Evolutionary conservation across 64 coral and sea anemone genomes (phyloP), one percentile per base, ranked within the genome.

Genomic region (Montipora foliosa): DNA sequence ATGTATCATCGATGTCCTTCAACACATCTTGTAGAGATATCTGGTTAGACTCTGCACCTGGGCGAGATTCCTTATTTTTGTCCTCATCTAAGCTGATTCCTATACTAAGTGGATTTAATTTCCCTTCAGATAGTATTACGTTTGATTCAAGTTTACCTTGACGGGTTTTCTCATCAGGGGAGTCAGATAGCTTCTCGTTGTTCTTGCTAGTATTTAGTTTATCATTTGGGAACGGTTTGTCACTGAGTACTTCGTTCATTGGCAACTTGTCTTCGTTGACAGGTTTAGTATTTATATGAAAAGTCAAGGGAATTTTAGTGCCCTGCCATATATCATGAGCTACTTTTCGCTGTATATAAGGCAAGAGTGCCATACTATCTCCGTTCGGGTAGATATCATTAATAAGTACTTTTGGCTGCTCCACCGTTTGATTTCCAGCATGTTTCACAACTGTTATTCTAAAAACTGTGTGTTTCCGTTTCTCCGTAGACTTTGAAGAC

Each of bases 21-120:
- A 84, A 67, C 12, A 84, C 81, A 47, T 84, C 81, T 84, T 84
- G 81, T 22, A 84, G 60, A 46, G 59, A 84, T 67, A 84, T 29
- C 5, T 67, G 13, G 5, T 67, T 25, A 19, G 13, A 6, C 6
- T 16, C 58, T 16, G 58, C 46, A 67, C 0, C 15, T 2, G 24
- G 15, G 19, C 44, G 2, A 44, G 24, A 1, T 6, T 84, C 37
- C 14, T 67, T 84, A 11, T 15, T 84, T 47, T 68, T 67, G 37
- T 84, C 60, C 16, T 67, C 81, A 84, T 84, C 81, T 6, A 84
- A 14, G 11, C 16, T 12, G 19, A 84, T 84, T 9, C 81, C 81
- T 67, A 84, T 84, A 45, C 60, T 84, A 47, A 84, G 3, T 67
- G 81, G 81, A 67, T 84, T 47, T 12, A 82, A 37, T 58, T 67